phyloP scores from a whole-genome alignment of 2,113 vertebrate species.

The Sus scrofa region T2T-Sscrofa CM000814.6:75049501-75050000 shows the following conservation, averaged over 20 bases:
- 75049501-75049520: not conserved
- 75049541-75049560: not conserved
- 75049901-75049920: not conserved
- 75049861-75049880: not conserved
- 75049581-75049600: not conserved
- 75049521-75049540: not conserved
- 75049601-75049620: not conserved
- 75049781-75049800: constrained; percentile 6
- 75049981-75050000: not conserved
- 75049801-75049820: constrained; percentile 30
- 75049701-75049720: not conserved
- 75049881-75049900: not conserved
- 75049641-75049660: not conserved
- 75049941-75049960: not conserved
- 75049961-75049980: not conserved
- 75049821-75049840: not conserved
- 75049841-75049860: not conserved
- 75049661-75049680: not conserved
- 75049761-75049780: not conserved
- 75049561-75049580: too few species aligned
- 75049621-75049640: not conserved
- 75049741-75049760: not conserved
- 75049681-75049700: not conserved
- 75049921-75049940: not conserved
- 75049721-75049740: not conserved